Evolutionary conservation across 2,113 vertebrate genomes (phyloP).

Genomic region (Isichthys henryi): DNA sequence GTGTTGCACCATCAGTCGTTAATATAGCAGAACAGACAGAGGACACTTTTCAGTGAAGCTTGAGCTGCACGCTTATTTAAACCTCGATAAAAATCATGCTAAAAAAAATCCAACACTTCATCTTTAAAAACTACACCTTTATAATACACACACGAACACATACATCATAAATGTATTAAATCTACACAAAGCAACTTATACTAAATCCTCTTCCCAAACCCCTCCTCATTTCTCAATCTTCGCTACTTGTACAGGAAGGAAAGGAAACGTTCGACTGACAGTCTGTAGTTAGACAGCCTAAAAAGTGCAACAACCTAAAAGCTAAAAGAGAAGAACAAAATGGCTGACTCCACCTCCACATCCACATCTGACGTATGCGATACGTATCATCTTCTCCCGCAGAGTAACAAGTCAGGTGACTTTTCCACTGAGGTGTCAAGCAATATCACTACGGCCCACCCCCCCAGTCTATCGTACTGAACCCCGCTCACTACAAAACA

Average conservation of each 20-base stretch:
- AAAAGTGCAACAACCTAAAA: background rate
- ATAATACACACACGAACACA: background rate
- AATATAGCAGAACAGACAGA: background rate
- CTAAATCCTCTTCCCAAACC: background rate
- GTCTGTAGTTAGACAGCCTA: background rate
- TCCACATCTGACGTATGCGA: background rate
- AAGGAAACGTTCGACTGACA: background rate
- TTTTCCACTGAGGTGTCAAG: background rate
- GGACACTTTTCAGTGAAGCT: background rate
- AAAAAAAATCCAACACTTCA: background rate
- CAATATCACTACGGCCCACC: background rate
- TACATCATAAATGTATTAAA: background rate
- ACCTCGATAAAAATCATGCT: background rate
- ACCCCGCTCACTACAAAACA: background rate
- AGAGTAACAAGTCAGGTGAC: background rate
- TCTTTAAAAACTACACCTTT: background rate
- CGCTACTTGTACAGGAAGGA: background rate
- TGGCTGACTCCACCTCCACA: background rate
- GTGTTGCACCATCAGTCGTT: background rate
- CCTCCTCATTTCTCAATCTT: background rate
- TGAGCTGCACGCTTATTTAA: background rate
- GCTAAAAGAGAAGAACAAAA: background rate
- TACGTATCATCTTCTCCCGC: background rate
- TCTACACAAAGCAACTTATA: background rate
- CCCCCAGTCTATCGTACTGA: background rate